A percentile compares a stretch with the other conserved stretches of the same genome.
phyloP scores from a whole-genome alignment of 1,140 invertebrate species.

The Metopolophium dirhodum region DNA sequence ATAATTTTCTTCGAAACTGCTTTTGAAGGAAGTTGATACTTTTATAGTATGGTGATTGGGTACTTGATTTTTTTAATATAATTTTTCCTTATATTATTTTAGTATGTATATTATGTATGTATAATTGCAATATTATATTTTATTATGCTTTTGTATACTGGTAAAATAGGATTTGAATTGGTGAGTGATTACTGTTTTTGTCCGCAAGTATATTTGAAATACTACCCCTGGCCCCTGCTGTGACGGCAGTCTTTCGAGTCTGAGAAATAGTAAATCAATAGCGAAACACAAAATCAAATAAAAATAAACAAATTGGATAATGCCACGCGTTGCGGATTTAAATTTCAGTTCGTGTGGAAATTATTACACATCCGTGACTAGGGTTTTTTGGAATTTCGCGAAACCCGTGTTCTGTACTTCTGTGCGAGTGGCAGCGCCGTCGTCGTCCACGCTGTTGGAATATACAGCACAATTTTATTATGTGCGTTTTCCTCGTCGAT shows the following conservation, averaged over 20 bases:
- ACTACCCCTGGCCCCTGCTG: neutral
- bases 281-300: neutral
- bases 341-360: neutral
- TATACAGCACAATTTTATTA: neutral
- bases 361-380: neutral
- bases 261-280: neutral
- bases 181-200: neutral
- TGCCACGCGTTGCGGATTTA: neutral
- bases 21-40: no score
- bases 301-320: neutral
- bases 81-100: neutral
- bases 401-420: neutral
- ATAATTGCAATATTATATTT: neutral
- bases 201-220: neutral
- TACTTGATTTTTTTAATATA: neutral
- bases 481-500: slow-evolving; percentile 16
- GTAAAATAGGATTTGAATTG: neutral
- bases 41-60: neutral
- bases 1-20: no score
- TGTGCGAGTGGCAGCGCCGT: neutral
- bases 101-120: neutral
- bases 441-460: neutral
- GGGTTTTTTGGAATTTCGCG: neutral
- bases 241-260: neutral
- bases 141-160: neutral